Evolutionary conservation across 2,113 vertebrate genomes (phyloP), one percentile per base, ranked within the genome.

Genomic region (Psophia crepitans): DNA sequence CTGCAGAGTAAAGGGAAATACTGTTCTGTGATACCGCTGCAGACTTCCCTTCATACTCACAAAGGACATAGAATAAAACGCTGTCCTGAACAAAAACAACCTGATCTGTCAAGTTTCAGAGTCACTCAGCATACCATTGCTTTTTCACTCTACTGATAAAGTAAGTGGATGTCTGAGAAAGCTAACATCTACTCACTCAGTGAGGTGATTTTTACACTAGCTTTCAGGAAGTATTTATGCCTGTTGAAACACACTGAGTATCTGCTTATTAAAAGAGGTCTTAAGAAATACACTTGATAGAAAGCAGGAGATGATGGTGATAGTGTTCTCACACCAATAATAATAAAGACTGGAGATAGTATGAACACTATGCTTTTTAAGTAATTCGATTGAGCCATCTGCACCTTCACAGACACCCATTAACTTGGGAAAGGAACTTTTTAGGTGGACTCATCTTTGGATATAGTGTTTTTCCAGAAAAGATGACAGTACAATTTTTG

Each of bases 21-120:
- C 0, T 22, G 9, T 30, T 56, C 39, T n/a, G 20, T 16, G 48
- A 17, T 11, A 81, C 16, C 1, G 1, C 44, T 24, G 23, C 49
- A 80, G 37, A 53, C 5, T 39, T 88, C 17, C 9, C 19, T 30
- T 61, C 44, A 32, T 43, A n/a, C 26, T 51, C 30, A 33, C 2
- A 44, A 32, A 75, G 21, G 10, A 1, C 1, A 2, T 0, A 14
- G 15, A 27, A 26, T 11, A 73, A 60, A 87, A 65, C 8, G 24
- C 5, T 21, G 19, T 39, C 27, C 64, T 2, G 8, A 78, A 61
- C 26, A n/a, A 65, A 53, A 46, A 0, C 17, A 56, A 5, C 41
- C 9, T 15, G 30, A 20, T 26, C 37, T 43, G 30, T 41, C n/a
- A 78, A 51, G 43, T 41, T 81, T 54, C 69, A 23, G 46, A 68